Conservation (phyloP, 1,140 invertebrate species). For the Drosophila melanogaster region DNA sequence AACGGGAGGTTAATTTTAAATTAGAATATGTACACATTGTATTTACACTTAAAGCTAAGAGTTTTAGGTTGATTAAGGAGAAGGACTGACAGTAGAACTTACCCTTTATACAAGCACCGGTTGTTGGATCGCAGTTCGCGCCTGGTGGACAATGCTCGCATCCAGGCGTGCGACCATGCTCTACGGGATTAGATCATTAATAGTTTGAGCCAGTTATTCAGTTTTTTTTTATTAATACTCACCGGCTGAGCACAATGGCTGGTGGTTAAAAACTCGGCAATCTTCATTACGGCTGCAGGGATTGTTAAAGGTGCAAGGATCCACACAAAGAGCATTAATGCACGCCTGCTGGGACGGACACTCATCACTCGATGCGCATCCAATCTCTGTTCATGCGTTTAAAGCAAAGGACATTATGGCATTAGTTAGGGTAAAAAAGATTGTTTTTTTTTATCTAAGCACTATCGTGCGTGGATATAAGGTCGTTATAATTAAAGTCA, state of each 20-base stretch:
- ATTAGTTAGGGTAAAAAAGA: conserved; percentile 58
- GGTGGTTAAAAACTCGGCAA: conserved; percentile 91
- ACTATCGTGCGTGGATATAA: conserved; percentile 24
- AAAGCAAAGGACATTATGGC: conserved; percentile 50
- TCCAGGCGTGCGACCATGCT: conserved; percentile 80
- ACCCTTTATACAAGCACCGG: conserved; percentile 92
- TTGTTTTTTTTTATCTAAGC: conserved; percentile 10
- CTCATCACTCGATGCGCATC: conserved; percentile 89
- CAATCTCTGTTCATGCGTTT: conserved; percentile 86
- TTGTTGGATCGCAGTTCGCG: conserved; percentile 89
- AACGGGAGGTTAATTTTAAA: conserved; percentile 73
- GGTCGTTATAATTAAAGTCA: conserved; percentile 45
- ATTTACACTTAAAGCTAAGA: conserved; percentile 70
- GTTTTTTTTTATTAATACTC: conserved; percentile 35
- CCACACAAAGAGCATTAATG: conserved; percentile 90
- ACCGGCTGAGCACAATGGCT: conserved; percentile 92
- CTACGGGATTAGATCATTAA: conserved; percentile 35
- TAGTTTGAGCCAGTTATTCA: not conserved
- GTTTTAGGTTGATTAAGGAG: conserved; percentile 17
- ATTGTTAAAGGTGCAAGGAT: conserved; percentile 89
- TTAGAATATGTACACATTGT: conserved; percentile 68
- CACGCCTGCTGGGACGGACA: conserved; percentile 92
- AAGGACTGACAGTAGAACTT: conserved; percentile 55
- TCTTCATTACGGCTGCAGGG: conserved; percentile 88
- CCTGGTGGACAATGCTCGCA: conserved; percentile 92